Evolutionary conservation across 2,888 invertebrate species (phyloP).

Genomic region (Chrysolina oricalcia): DNA sequence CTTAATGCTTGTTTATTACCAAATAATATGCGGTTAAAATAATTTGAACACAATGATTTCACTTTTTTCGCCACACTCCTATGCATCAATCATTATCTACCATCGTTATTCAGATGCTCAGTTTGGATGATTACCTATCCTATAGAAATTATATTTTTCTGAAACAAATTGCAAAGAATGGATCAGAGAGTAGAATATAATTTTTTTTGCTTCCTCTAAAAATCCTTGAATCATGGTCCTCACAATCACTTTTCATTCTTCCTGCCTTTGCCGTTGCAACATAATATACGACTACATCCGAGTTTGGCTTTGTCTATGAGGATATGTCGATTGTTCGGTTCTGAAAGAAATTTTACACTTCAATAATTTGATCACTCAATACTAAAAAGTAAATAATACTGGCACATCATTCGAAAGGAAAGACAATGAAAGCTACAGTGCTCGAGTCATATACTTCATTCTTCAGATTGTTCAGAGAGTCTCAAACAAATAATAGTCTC

Average conservation of each 20-base stretch:
- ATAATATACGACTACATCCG: neutral
- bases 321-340: too few relatives aligned
- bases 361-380: too few relatives aligned
- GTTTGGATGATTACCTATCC: neutral
- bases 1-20: slow-evolving; percentile 42
- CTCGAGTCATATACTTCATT: too few relatives aligned
- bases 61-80: slow-evolving; percentile 36
- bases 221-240: neutral
- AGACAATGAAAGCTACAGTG: too few relatives aligned
- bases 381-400: too few relatives aligned
- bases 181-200: neutral
- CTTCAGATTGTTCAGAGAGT: too few relatives aligned
- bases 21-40: slow-evolving; percentile 40
- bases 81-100: slow-evolving; percentile 18
- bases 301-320: neutral
- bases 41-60: slow-evolving; percentile 39
- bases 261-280: neutral
- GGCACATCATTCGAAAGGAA: too few relatives aligned
- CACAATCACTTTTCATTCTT: neutral
- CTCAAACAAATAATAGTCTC: too few relatives aligned
- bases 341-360: too few relatives aligned
- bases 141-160: neutral
- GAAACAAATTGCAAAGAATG: neutral
- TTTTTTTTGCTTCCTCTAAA: neutral
- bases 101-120: neutral